These are phyloP conservation scores for Botrylloides violaceus DNA, from an alignment of 23 tunicate genomes.

Conservation along the genomic window DNA sequence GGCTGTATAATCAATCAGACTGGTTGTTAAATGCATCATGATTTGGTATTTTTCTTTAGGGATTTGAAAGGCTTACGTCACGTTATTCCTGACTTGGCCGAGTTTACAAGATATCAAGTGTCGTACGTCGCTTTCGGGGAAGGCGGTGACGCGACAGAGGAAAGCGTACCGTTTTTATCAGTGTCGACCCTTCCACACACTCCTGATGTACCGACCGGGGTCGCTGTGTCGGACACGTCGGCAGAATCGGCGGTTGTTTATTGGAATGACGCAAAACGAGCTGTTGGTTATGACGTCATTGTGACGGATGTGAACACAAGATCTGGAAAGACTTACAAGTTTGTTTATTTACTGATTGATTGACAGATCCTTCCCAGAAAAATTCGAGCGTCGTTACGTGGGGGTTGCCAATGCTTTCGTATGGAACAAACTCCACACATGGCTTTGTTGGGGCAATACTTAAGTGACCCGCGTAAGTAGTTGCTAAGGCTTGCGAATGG, in stretches of 20 bases:
- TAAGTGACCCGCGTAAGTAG: too few species aligned
- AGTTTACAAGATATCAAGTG: conserved; percentile 47
- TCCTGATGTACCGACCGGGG: conserved; percentile 29
- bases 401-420: too few species aligned
- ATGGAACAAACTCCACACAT: too few species aligned
- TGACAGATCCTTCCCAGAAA: too few species aligned
- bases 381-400: too few species aligned
- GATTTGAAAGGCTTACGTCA: neutral
- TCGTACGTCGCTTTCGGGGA: conserved; percentile 46
- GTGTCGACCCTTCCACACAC: conserved; percentile 42
- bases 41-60: neutral
- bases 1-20: too few species aligned
- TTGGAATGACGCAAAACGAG: conserved; percentile 40
- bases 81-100: conserved; percentile 20
- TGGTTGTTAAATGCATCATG: too few species aligned
- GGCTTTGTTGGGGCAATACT: too few species aligned
- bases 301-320: conserved; percentile 6
- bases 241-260: conserved; percentile 39
- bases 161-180: conserved; percentile 23
- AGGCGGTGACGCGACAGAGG: conserved; percentile 51
- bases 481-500: too few species aligned
- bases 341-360: too few species aligned
- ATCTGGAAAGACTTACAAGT: too few species aligned
- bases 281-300: conserved; percentile 53
- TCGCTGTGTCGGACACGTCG: conserved; percentile 31